These are phyloP conservation scores for Malacoctenus gilli DNA, from an alignment of 2,797 vertebrate species.

Conservation along the genomic window DNA sequence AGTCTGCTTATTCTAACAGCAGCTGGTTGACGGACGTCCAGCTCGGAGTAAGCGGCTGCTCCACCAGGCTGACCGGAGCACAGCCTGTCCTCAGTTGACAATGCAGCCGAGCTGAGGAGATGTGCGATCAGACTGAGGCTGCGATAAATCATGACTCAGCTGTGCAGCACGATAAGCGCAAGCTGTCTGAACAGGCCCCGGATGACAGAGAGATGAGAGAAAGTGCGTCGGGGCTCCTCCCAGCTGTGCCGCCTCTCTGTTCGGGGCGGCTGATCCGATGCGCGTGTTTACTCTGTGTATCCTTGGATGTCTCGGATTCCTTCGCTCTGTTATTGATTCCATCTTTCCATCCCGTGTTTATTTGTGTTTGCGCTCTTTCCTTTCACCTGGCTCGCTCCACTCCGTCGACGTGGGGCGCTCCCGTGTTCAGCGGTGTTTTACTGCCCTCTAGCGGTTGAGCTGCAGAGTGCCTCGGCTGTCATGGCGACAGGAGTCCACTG, in stretches of 20 bases:
- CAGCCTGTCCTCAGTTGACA: constrained; percentile 64
- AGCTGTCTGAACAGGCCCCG: constrained; percentile 50
- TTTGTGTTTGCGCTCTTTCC: not conserved
- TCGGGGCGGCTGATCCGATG: too few relatives aligned
- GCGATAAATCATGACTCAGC: constrained; percentile 59
- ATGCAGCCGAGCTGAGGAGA: constrained; percentile 28
- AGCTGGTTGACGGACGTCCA: constrained; percentile 15
- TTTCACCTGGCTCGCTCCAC: not conserved
- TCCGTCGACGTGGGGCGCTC: not conserved
- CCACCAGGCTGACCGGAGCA: constrained; percentile 41
- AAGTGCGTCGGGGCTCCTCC: constrained; percentile 5
- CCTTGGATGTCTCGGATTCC: not conserved
- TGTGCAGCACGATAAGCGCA: constrained; percentile 40
- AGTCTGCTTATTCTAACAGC: too few relatives aligned
- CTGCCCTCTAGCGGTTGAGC: constrained; percentile 58
- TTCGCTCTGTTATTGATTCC: not conserved
- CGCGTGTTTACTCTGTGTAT: not conserved
- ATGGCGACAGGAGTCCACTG: constrained; percentile 23
- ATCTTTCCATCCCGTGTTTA: not conserved
- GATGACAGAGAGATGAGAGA: constrained; percentile 32
- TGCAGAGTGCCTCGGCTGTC: not conserved
- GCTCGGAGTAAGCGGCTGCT: constrained; percentile 22
- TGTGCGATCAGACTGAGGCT: constrained; percentile 41
- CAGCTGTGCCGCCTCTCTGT: not conserved
- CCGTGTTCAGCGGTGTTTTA: constrained; percentile 34